Base-by-base conservation (phyloP, 2,888 invertebrate genomes). In the Drosophila setosimentum region DNA sequence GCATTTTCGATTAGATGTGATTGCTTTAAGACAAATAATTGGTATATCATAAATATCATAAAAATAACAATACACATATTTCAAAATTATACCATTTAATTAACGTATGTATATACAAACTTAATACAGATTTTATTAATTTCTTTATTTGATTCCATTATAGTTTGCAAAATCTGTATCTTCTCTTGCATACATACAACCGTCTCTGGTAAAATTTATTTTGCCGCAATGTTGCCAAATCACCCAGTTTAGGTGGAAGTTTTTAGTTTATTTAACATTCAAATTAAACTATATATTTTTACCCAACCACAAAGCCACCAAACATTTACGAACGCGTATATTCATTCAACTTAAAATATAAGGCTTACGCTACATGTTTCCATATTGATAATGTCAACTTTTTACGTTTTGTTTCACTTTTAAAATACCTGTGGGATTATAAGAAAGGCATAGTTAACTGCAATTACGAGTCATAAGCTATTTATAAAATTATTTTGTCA, bases 401-500 rank as follows among this genome's bases (percentile, higher is more conserved):
- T 10, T 8, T 13, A 21, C 1, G 7, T 7, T 21, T 16, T 16
- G 21, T 24, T 21, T 37, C 21, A 37, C 8, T 55, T 13, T 30
- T 42, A 29, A 60, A 60, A 37, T 21, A 16, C 7, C 2, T 16
- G 7, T 21, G 7, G 18, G 7, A 2, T 27, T n/a, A 16, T 0
- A 35, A 6, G 8, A 35, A 33, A 10, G 33, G 21, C 42, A 21
- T 21, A 21, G 35, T 35, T 18, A 35, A 2, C n/a, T 27, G 48
- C 8, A 42, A 13, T 33, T 18, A 18, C 50, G 21, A n/a, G 29
- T 72, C 65, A 64, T 29, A 35, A 8, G 3, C 35, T 53, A 6
- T 48, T 62, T 49, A 42, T 35, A n/a, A 13, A 62, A 45, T 13
- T 35, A 7, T 21, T 33, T 11, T 35, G n/a, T 48, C 50, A 58